phyloP scores from a whole-genome alignment of 2,888 invertebrate genomes.

The Chorisops tibialis region DNA sequence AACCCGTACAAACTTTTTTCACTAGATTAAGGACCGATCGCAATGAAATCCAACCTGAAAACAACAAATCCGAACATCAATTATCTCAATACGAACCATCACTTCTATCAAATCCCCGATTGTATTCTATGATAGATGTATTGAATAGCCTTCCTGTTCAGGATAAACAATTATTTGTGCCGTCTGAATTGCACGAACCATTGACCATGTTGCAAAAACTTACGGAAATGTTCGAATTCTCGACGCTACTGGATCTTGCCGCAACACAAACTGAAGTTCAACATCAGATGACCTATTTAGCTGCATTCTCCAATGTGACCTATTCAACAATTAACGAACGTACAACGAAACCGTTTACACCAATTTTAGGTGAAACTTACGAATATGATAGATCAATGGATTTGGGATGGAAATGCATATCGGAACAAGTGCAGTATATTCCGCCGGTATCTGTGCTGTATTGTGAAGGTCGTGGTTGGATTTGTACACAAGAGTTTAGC shows the following conservation, averaged over 20 bases:
- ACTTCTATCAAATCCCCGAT: too few species aligned
- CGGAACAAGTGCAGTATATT: slow-evolving; percentile 94
- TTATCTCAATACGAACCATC: not conserved
- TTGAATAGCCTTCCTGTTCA: not conserved
- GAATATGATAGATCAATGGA: slow-evolving; percentile 91
- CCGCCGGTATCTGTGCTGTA: slow-evolving; percentile 93
- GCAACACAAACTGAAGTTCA: slow-evolving; percentile 75
- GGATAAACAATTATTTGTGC: slow-evolving; percentile 47
- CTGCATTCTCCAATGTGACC: slow-evolving; percentile 87
- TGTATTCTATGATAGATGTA: not conserved
- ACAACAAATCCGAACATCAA: not conserved
- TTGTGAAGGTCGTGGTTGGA: slow-evolving; percentile 85
- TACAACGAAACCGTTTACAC: slow-evolving; percentile 93
- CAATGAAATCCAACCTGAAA: not conserved
- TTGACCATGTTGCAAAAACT: slow-evolving; percentile 89
- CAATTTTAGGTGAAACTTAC: slow-evolving; percentile 86
- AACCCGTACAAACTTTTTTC: not conserved
- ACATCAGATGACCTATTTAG: slow-evolving; percentile 87
- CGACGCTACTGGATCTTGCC: slow-evolving; percentile 79
- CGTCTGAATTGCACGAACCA: slow-evolving; percentile 96
- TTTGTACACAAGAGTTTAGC: slow-evolving; percentile 93
- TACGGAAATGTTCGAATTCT: slow-evolving; percentile 94
- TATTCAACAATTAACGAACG: slow-evolving; percentile 73
- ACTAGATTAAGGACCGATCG: not conserved
- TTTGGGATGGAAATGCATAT: slow-evolving; percentile 84